Base-by-base conservation (phyloP, 2,888 invertebrate species). In the Nemotelus nigrinus region DNA sequence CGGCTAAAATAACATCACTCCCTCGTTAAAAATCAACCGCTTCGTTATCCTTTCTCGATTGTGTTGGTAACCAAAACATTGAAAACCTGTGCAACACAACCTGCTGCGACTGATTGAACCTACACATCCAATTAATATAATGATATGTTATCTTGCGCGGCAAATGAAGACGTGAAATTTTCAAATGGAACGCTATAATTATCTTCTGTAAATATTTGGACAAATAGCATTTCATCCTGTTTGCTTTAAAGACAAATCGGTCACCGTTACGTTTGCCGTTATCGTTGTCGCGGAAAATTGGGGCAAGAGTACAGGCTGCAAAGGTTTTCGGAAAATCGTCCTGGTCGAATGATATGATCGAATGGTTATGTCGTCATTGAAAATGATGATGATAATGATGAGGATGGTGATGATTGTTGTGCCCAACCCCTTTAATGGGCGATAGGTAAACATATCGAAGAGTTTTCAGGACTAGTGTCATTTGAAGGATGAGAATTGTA, bases 191-290 rank as follows among this genome's bases (percentile, higher is more conserved):
- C 41, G 48, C 8, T 74, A 48, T 74, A 74, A 74, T 74, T 74
- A 74, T 57, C 63, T 74, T n/a, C 47, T 74, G 25, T 63, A 74
- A 74, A 74, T 74, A 74, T 74, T 74, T 74, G 74, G 74, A 74
- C 74, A 74, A 74, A 74, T 41, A 74, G 44, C 60, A 74, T 60
- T 60, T 74, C 74, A 74, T 74, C 74, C 74, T 74, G 74, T 74
- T 74, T 74, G 50, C 74, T 60, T 72, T 72, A 72, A 58, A 72
- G 72, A 72, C 58, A 58, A 72, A 72, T 72, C 58, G 60, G 72
- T 58, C 50, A 68, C 39, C n/a, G 25, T 25, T 25, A 25, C 25
- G 25, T 25, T 25, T 25, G 25, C 25, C 25, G 25, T 25, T 25
- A 25, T 25, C 25, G 1, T 25, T 1, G 25, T 25, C 25, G 25